phyloP scores from a whole-genome alignment of 1,140 invertebrate species.

The Drosophila equinoxialis region DNA sequence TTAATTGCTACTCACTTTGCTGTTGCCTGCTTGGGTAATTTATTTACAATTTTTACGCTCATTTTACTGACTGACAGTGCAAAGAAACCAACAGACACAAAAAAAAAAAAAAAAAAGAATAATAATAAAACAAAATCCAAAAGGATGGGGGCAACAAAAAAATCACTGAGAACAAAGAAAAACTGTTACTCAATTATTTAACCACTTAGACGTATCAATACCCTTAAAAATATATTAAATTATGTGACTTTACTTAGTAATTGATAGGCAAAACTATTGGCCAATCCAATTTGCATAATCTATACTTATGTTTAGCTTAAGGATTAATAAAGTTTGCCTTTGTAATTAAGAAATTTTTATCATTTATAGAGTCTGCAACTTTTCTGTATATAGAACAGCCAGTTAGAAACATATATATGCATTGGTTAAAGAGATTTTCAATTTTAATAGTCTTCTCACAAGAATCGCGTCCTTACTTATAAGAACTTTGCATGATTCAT shows the following conservation, averaged over 20 bases:
- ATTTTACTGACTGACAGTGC: conserved; percentile 56
- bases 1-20: conserved; percentile 46
- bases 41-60: conserved; percentile 63
- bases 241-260: not conserved
- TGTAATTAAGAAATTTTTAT: too few species aligned
- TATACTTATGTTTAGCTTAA: too few species aligned
- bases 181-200: not conserved
- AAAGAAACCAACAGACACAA: conserved; percentile 18
- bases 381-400: too few species aligned
- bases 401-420: too few species aligned
- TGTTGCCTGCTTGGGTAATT: conserved; percentile 40
- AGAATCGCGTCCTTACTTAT: too few species aligned
- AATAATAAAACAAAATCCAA: not conserved
- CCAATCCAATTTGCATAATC: too few species aligned
- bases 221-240: not conserved
- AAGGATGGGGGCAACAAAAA: not conserved
- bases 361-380: too few species aligned
- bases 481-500: too few species aligned
- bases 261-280: too few species aligned
- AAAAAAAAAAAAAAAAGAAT: not conserved
- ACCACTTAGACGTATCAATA: not conserved
- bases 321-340: too few species aligned
- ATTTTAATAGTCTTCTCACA: too few species aligned
- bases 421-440: too few species aligned
- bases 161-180: not conserved